phyloP scores from a whole-genome alignment of 2,888 invertebrate genomes.

The Rhagonycha lutea region DNA sequence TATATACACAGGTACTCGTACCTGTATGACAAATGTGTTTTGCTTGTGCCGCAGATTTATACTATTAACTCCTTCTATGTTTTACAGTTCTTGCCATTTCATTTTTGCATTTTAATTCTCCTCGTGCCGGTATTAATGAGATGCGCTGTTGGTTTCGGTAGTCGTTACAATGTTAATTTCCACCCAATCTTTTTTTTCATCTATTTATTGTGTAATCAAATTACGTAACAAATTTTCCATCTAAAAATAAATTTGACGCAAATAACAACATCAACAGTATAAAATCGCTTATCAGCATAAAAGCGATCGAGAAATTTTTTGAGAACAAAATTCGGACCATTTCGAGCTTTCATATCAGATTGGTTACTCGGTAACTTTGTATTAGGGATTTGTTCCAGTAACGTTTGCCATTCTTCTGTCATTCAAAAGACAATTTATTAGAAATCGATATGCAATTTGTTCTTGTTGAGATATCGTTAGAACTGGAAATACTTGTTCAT shows the following conservation, averaged over 20 bases:
- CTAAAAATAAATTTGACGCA: slow-evolving; percentile 9
- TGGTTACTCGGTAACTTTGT: not conserved
- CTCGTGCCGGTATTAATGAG: not conserved
- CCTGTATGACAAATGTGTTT: slow-evolving; percentile 27
- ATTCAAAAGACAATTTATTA: slow-evolving; percentile 4
- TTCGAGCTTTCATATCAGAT: slow-evolving; percentile 3
- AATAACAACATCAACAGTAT: slow-evolving; percentile 3
- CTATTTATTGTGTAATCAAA: not conserved
- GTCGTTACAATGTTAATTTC: not conserved
- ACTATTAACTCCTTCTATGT: slow-evolving; percentile 10
- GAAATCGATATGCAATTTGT: slow-evolving; percentile 4
- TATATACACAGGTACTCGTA: slow-evolving; percentile 23
- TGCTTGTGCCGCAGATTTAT: slow-evolving; percentile 19
- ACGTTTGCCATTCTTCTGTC: slow-evolving; percentile 2
- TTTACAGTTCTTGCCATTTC: slow-evolving; percentile 3
- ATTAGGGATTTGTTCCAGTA: slow-evolving; percentile 4
- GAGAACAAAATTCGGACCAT: slow-evolving; percentile 1
- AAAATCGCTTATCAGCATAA: slow-evolving; percentile 3
- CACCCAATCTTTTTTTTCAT: not conserved
- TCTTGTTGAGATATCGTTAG: slow-evolving; percentile 1
- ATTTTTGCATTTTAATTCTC: not conserved
- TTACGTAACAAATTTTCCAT: not conserved
- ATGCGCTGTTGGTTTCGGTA: not conserved
- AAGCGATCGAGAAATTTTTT: not conserved
- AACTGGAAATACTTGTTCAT: not conserved